Base-by-base conservation (phyloP, 2,797 vertebrate species). In the Lophotriccus pileatus region DNA sequence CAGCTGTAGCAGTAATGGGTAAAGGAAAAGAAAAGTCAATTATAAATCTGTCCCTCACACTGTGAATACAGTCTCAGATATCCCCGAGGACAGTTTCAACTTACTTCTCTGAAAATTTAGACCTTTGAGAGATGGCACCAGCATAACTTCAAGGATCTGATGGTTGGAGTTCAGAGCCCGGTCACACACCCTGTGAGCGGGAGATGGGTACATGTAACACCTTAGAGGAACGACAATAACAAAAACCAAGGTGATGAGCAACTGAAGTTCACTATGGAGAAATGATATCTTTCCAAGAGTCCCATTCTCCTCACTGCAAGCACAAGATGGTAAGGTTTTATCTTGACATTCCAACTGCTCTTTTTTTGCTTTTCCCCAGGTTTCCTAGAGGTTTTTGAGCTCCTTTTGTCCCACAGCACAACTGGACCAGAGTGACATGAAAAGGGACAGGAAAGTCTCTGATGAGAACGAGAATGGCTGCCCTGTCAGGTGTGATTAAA, bases 401-500 rank as follows among this genome's bases (percentile, higher is more conserved):
- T 39, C 11, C 24, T 91, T 92, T 72, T 69, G 27, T 83, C 62
- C 81, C 53, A 69, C 3, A 7, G 59, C 22, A 56, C 14, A 15
- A 17, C 60, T 4, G 11, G 75, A 34, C 39, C 7, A 3, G 49
- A 87, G 66, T 83, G 72, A 92, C 88, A 84, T 28, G 27, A 88
- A 76, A 94, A 81, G 55, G 39, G 66, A 91, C 2, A 5, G 69
- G 50, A 83, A 84, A 86, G 75, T 36, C 92, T 90, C 73, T 86
- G 64, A 83, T 53, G 77, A 90, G 70, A 92, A 79, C 64, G 82
- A 84, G 76, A 84, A 86, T 3, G 13, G 79, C 90, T 90, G 37
- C 27, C 43, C 73, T 96, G 77, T 95, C 92, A 97, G 94, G 82
- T 93, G 60, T 96, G 79, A 96, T 96, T 95, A 95, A 70, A 76